These are phyloP conservation scores for Drosophila stalkeri DNA, from an alignment of 2,888 invertebrate species.

Conservation along the genomic window DNA sequence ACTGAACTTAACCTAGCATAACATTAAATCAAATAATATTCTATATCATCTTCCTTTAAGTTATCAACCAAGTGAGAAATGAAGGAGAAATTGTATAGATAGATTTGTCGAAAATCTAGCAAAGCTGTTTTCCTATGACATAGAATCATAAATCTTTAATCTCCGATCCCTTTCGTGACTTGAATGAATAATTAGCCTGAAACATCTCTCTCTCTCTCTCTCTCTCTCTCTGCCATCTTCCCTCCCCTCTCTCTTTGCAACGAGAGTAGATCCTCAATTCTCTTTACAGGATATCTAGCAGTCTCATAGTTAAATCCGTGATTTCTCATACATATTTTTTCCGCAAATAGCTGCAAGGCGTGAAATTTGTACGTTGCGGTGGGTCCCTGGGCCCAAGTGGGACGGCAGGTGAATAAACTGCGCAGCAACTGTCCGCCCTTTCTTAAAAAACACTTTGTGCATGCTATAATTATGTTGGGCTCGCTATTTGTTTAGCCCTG, in stretches of 20 bases:
- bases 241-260: neutral
- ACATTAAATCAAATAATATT: neutral
- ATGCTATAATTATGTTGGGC: conserved; percentile 79
- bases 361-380: conserved; percentile 67
- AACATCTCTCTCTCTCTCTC: no score
- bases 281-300: neutral
- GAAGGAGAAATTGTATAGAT: no score
- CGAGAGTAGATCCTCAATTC: no score
- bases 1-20: neutral
- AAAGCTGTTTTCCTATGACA: neutral
- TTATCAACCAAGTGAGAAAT: neutral
- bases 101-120: neutral
- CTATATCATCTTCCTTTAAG: neutral
- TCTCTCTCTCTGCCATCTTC: neutral
- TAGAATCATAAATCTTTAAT: neutral
- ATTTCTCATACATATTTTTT: conserved; percentile 38
- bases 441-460: conserved; percentile 79
- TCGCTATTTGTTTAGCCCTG: conserved; percentile 81
- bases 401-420: conserved; percentile 83
- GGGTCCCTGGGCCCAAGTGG: conserved; percentile 39
- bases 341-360: conserved; percentile 83
- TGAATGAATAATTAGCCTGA: no score
- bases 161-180: neutral
- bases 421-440: conserved; percentile 82
- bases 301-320: neutral